phyloP scores from a whole-genome alignment of 2,113 vertebrate genomes.

The Pangasianodon hypophthalmus region DNA sequence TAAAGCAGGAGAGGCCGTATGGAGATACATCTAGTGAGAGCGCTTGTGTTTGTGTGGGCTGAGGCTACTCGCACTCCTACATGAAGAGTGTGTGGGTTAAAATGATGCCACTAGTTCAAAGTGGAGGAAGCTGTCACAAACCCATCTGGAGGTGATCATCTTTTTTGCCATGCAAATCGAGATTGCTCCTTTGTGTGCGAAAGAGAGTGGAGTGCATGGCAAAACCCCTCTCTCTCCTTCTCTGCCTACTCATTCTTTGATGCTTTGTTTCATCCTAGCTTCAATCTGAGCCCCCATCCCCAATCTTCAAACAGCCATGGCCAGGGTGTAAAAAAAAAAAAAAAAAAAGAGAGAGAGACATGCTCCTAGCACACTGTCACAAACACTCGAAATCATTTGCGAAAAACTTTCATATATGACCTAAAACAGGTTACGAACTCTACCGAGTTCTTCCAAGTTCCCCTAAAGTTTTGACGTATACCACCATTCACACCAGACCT shows the following conservation, averaged over 20 bases:
- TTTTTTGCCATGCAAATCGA: conserved; percentile 38
- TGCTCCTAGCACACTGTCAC: not conserved
- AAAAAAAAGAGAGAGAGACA: not conserved
- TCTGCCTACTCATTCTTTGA: conserved; percentile 20
- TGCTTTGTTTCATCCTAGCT: conserved; percentile 41
- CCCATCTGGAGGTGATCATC: conserved; percentile 33
- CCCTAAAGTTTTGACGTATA: not conserved
- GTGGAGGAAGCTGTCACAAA: conserved; percentile 41
- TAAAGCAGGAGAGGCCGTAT: not conserved
- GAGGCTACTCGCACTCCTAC: conserved; percentile 27
- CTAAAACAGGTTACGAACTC: not conserved
- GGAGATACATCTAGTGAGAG: not conserved
- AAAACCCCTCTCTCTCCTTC: not conserved
- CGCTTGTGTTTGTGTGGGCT: conserved; percentile 24
- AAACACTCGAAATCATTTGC: not conserved
- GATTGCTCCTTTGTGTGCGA: conserved; percentile 24
- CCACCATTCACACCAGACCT: not conserved
- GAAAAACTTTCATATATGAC: not conserved
- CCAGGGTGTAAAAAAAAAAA: not conserved
- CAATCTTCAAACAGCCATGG: conserved; percentile 2
- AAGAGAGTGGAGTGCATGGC: not conserved
- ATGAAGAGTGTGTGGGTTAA: conserved; percentile 28
- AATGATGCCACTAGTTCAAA: conserved; percentile 42
- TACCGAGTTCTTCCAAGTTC: not conserved
- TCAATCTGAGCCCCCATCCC: conserved; percentile 12